phyloP scores from a whole-genome alignment of 1,140 invertebrate species.

The Yoshiicerus persimilis region DNA sequence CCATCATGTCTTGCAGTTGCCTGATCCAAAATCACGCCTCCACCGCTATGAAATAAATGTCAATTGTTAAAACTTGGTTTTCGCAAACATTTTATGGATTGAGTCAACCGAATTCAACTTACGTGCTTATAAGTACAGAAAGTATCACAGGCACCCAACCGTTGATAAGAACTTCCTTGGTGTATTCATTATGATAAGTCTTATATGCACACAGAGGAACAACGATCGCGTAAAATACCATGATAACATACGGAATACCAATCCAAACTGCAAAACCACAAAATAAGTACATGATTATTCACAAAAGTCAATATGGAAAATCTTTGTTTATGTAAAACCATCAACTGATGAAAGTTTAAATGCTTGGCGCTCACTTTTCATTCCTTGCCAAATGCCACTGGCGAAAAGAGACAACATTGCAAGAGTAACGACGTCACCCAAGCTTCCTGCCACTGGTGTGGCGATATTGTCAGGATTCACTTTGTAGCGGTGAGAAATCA shows the following conservation, averaged over 20 bases:
- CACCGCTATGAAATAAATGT: slow-evolving; percentile 50
- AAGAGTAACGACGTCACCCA: slow-evolving; percentile 90
- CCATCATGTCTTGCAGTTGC: slow-evolving; percentile 79
- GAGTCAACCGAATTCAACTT: neutral
- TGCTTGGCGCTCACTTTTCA: neutral
- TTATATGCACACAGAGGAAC: slow-evolving; percentile 55
- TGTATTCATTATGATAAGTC: slow-evolving; percentile 55
- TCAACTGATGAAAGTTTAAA: neutral
- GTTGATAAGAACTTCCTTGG: slow-evolving; percentile 54
- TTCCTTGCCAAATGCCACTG: slow-evolving; percentile 61
- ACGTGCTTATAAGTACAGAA: slow-evolving; percentile 59
- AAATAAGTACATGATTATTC: neutral
- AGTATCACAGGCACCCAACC: slow-evolving; percentile 58
- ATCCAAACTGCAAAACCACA: neutral
- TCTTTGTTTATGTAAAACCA: neutral
- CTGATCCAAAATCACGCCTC: slow-evolving; percentile 76
- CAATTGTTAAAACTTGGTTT: neutral
- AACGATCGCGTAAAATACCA: slow-evolving; percentile 52
- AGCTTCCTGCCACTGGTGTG: slow-evolving; percentile 91
- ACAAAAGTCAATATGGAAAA: no score
- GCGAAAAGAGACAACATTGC: slow-evolving; percentile 76
- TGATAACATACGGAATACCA: slow-evolving; percentile 54
- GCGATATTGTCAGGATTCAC: slow-evolving; percentile 97
- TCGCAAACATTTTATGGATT: no score
- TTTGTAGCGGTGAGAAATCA: slow-evolving; percentile 72